Evolutionary conservation across 1,140 invertebrate species (phyloP).

Genomic region (Arctopsyche grandis): DNA sequence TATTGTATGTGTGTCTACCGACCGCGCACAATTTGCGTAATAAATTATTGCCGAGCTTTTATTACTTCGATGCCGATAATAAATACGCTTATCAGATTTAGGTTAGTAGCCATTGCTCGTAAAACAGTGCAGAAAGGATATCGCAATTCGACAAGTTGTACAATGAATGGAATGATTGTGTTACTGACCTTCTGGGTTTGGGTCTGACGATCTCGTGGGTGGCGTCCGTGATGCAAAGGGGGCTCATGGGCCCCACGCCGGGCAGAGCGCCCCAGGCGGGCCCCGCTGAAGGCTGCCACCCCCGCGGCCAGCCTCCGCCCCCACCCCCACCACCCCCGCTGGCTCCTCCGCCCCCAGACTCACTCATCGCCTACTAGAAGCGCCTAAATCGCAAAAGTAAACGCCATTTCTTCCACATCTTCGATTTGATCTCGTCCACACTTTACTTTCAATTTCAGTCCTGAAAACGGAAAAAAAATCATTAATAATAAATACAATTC

Average conservation of each 20-base stretch:
- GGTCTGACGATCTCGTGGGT: conserved; percentile 87
- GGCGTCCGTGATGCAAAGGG: conserved; percentile 75
- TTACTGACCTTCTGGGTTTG: conserved; percentile 81
- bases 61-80: too few species aligned
- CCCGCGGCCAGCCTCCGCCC: conserved; percentile 61
- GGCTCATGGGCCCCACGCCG: conserved; percentile 69
- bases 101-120: too few species aligned
- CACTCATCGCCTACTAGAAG: conserved; percentile 53
- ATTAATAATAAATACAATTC: too few species aligned
- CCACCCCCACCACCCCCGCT: conserved; percentile 55
- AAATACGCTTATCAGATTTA: too few species aligned
- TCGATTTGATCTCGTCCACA: not conserved
- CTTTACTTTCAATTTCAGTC: not conserved
- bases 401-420: conserved; percentile 14
- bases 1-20: too few species aligned
- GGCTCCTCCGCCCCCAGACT: conserved; percentile 52
- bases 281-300: conserved; percentile 58
- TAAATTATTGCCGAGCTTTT: too few species aligned
- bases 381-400: conserved; percentile 12
- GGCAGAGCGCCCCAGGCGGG: conserved; percentile 44
- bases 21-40: too few species aligned
- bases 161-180: too few species aligned
- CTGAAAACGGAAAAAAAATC: conserved; percentile 20
- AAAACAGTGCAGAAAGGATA: too few species aligned
- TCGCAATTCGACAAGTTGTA: too few species aligned